Evolutionary conservation across 2,888 invertebrate species (phyloP), one percentile per base, ranked within the genome.

Genomic region (Campoplex nolae): DNA sequence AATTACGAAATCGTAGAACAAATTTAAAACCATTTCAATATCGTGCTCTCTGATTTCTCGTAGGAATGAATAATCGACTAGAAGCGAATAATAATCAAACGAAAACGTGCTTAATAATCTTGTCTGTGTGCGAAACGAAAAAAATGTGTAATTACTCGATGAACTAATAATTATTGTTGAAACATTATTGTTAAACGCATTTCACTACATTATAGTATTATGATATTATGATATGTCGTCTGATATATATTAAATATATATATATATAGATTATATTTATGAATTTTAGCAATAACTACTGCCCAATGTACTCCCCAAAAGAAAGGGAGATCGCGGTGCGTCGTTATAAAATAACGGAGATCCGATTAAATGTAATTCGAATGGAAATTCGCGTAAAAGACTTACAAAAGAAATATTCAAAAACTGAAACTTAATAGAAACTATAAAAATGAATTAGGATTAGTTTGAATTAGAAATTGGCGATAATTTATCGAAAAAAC

Each of bases 211-310:
- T 45, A 74, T 73, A 74, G 81, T 81, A 81, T 80, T 80, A 70
- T 79, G 62, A 42, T 79, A 73, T 65, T 65, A 56, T 65, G 65
- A 58, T 45, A 73, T 67, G 56, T 75, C 75, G 68, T 75, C 32
- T 58, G 68, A 79, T 38, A 51, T 70, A 58, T 62, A 28, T 23
- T 58, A 76, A 18, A 83, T 48, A 73, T 77, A 68, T 65, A 68
- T 65, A 85, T 78, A 42, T 11, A 68, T 68, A 58, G 80, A 81
- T 70, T 48, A 83, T 86, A 86, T 88, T 83, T 86, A 88, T 88
- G 77, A 80, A 76, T 76, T 68, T 77, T 80, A 85, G 77, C 76
- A 54, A 65, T 88, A 89, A 88, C 88, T 89, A 88, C 86, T 89
- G 89, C 88, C 88, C 86, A 83, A 83, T 84, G 86, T 88, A 87